phyloP scores from a whole-genome alignment of 2,113 vertebrate species.

The Fregetta grallaria region DNA sequence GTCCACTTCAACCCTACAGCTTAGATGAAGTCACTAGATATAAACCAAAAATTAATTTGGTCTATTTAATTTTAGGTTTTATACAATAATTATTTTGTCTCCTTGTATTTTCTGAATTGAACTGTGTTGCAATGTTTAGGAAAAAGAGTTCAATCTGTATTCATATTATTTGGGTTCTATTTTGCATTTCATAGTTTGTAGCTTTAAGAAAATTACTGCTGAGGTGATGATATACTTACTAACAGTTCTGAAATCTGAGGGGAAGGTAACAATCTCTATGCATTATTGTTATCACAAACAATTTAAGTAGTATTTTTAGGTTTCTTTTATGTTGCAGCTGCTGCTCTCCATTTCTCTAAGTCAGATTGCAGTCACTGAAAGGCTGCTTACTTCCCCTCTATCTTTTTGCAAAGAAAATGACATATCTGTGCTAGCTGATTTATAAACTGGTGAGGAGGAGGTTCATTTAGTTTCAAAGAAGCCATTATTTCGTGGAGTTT shows the following conservation, averaged over 20 bases:
- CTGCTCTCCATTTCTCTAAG: constrained; percentile 40
- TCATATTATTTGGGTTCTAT: background rate
- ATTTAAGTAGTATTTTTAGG: constrained; percentile 64
- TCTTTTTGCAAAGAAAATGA: constrained; percentile 45
- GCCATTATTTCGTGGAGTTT: constrained; percentile 26
- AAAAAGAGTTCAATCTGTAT: background rate
- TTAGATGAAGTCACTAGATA: background rate
- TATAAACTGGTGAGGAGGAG: constrained; percentile 28
- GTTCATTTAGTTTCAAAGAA: constrained; percentile 8
- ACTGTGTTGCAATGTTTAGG: background rate
- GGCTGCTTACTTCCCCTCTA: constrained; percentile 32
- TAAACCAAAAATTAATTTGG: background rate
- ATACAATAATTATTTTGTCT: background rate
- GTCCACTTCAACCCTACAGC: background rate
- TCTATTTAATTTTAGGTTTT: background rate
- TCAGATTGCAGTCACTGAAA: constrained; percentile 30
- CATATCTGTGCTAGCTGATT: background rate
- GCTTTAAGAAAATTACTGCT: constrained; percentile 30
- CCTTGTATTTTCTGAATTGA: background rate
- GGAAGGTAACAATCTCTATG: constrained; percentile 45
- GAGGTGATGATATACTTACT: constrained; percentile 22
- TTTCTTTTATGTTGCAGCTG: constrained; percentile 60
- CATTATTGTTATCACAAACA: constrained; percentile 10
- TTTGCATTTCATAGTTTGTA: background rate
- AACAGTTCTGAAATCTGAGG: constrained; percentile 1